Percentiles rank a stretch among this genome's conserved stretches.
Conservation (phyloP, 1,140 invertebrate species). For the Leptoteleia sp. region DNA sequence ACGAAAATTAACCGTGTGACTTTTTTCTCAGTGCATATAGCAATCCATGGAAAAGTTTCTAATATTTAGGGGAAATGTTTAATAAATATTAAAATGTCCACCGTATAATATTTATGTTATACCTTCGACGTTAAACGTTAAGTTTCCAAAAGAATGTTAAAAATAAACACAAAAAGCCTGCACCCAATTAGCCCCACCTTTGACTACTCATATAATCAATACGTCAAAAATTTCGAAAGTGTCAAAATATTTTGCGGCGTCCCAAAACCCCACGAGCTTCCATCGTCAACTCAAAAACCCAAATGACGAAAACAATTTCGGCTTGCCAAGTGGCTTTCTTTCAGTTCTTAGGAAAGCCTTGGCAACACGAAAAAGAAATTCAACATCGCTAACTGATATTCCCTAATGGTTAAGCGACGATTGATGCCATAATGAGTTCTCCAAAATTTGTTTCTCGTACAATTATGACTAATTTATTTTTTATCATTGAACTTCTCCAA, state of each 20-base stretch:
- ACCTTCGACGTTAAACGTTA: no score
- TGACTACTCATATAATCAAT: neutral
- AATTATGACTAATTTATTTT: neutral
- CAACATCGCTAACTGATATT: slow-evolving; percentile 14
- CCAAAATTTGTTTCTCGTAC: neutral
- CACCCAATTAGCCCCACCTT: neutral
- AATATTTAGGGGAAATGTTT: no score
- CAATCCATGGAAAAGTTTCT: no score
- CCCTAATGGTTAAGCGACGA: slow-evolving; percentile 4
- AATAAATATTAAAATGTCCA: no score
- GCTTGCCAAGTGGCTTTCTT: neutral
- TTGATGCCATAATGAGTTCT: slow-evolving; percentile 4
- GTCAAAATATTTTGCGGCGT: slow-evolving; percentile 36
- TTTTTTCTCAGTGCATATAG: no score
- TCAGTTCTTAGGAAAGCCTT: slow-evolving; percentile 2
- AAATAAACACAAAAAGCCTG: no score
- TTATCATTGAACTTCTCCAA: no score
- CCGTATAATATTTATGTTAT: no score
- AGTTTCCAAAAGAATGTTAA: no score
- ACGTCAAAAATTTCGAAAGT: slow-evolving; percentile 3
- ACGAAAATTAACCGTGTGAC: no score
- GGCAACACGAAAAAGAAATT: slow-evolving; percentile 8
- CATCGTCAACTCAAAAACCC: neutral
- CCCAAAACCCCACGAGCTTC: neutral
- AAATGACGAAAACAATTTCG: slow-evolving; percentile 12